Percentiles rank a stretch among this genome's conserved stretches.
Evolutionary conservation across 2,113 vertebrate species (phyloP).

Genomic region (Cranoglanis bouderius): DNA sequence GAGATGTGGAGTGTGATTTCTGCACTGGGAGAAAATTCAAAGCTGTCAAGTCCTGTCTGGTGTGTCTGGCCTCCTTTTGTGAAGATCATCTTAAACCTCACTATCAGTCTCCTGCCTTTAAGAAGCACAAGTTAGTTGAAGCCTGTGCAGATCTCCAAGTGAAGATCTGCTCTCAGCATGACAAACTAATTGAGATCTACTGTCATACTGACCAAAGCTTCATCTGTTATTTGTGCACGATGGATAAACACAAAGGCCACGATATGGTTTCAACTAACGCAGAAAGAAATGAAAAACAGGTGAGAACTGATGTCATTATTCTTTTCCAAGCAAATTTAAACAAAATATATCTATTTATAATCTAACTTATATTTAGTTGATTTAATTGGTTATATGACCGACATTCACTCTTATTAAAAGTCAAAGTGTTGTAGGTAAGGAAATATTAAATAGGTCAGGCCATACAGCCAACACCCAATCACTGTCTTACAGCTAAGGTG

Average conservation of each 20-base stretch:
- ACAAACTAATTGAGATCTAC: not conserved
- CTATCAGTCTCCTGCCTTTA: not conserved
- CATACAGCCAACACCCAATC: not conserved
- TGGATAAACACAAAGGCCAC: not conserved
- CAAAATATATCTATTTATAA: not conserved
- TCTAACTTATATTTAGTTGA: not conserved
- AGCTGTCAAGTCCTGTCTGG: not conserved
- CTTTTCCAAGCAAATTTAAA: not conserved
- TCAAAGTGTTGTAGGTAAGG: not conserved
- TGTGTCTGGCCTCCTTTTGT: not conserved
- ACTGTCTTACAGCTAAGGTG: not conserved
- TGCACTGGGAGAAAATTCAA: not conserved
- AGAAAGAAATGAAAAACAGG: not conserved
- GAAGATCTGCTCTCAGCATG: not conserved
- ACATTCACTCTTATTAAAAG: not conserved
- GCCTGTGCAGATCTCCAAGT: not conserved
- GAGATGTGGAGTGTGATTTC: not conserved
- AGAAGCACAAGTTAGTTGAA: not conserved
- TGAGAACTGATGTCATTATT: not conserved
- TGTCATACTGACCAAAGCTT: not conserved
- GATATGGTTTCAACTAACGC: not conserved
- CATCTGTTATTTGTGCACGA: not conserved
- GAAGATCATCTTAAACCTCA: conserved; percentile 8
- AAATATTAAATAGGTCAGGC: not conserved
- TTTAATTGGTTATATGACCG: not conserved